Evolutionary conservation across 2,797 vertebrate genomes (phyloP).

Genomic region (Antrozous pallidus): DNA sequence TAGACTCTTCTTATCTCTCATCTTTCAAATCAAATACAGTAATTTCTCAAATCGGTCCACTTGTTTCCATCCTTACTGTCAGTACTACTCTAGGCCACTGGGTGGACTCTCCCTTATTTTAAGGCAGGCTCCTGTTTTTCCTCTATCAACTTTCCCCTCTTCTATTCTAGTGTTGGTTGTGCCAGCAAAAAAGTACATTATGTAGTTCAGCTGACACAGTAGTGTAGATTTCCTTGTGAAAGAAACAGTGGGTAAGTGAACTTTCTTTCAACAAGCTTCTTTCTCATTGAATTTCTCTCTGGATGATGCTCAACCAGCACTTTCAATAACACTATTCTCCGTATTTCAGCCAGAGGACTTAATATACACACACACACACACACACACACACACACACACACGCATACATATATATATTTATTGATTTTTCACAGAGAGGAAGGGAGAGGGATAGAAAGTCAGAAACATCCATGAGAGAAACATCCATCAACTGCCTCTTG

Average conservation of each 20-base stretch:
- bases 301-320: not conserved
- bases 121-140: conserved; percentile 1
- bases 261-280: conserved; percentile 8
- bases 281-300: conserved; percentile 15
- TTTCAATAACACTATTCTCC: not conserved
- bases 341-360: not conserved
- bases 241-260: not conserved
- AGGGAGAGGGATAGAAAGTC: too few relatives aligned
- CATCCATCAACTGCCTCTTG: too few relatives aligned
- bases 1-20: not conserved
- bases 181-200: not conserved
- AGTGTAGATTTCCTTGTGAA: not conserved
- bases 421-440: too few relatives aligned
- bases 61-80: not conserved
- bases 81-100: not conserved
- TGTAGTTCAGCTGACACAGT: not conserved
- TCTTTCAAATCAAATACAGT: not conserved
- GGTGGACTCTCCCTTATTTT: not conserved
- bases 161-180: not conserved
- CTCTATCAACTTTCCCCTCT: not conserved
- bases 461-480: too few relatives aligned
- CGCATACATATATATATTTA: too few relatives aligned
- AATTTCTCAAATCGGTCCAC: not conserved
- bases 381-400: too few relatives aligned
- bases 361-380: too few relatives aligned